Evolutionary conservation across 1,140 invertebrate species (phyloP), one percentile per base, ranked within the genome.

Genomic region (Scaptomyza montana): DNA sequence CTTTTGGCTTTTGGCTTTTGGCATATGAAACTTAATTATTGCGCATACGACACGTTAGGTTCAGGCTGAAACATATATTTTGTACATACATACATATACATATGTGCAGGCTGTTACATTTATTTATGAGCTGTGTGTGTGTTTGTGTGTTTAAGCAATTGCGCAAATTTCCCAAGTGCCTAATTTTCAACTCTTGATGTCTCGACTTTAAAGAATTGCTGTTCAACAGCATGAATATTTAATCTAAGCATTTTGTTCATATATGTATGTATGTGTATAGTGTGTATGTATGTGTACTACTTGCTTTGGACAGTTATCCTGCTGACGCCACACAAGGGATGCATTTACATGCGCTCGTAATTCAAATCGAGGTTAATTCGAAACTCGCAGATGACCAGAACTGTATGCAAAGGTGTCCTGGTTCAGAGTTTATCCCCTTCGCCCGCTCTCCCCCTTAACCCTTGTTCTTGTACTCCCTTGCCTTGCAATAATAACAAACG

Each of bases 111-210:
- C 47, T 67, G 49, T 36, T 54, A 50, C 13, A 28, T 47, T 73
- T 77, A 74, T 77, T 69, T 74, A 74, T 77, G 74, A 64, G 47
- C 50, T 60, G 36, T 36, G 6, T 9, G 8, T 36, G 28, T 30
- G 28, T 30, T 2, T 30, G 33, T 36, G 33, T 2, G 33, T 61
- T 62, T 63, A 21, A 45, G 59, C 74, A 68, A 59, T 74, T 69
- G 53, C 50, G 54, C 71, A 77, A 77, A 77, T 77, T 77, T 77
- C 74, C 74, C 74, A 69, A 61, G 74, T 74, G 74, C 41, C 71
- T 74, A 54, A 74, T 77, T 64, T 63, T 53, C 73, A 30, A 55
- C 53, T 66, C 36, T 19, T 28, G 10, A 41, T 2, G 47, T 36
- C 45, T 28, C 12, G 50, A 39, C 49, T 55, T 67, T 61, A 69